Conservation (phyloP, 1,140 invertebrate species). For the Temnothorax curvispinosus region DNA sequence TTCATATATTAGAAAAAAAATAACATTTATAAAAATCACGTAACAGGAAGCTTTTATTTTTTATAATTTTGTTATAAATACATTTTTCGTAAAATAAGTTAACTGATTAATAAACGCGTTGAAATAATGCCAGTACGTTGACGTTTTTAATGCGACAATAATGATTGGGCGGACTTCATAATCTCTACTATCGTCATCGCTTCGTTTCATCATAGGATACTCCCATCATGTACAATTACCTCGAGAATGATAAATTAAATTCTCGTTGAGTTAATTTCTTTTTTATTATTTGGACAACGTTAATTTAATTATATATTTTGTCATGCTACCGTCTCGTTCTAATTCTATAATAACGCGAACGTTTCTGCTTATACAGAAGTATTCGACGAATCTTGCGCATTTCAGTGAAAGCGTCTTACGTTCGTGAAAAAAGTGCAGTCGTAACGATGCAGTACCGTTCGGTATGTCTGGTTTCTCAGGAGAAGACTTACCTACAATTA, state of each 20-base stretch:
- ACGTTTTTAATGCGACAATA: neutral
- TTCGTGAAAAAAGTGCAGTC: conserved; percentile 13
- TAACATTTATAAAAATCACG: neutral
- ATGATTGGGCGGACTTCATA: neutral
- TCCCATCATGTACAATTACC: conserved; percentile 9
- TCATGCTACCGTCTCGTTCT: neutral
- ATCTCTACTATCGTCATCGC: neutral
- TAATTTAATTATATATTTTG: neutral
- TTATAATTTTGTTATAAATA: neutral
- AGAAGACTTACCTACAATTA: neutral
- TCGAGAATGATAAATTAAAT: conserved; percentile 21
- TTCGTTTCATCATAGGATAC: neutral
- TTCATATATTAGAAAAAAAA: neutral
- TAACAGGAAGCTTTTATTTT: neutral
- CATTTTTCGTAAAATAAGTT: neutral
- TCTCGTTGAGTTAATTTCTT: neutral
- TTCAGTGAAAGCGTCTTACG: conserved; percentile 52
- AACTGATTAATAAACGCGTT: neutral
- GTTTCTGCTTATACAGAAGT: neutral
- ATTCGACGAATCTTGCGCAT: conserved; percentile 6
- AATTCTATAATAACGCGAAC: neutral
- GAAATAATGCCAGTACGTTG: neutral
- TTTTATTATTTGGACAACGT: neutral
- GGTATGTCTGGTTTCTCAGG: conserved; percentile 28
- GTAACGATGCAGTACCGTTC: conserved; percentile 9